Conservation (phyloP, 2,888 invertebrate species). For the Vanessa cardui region DNA sequence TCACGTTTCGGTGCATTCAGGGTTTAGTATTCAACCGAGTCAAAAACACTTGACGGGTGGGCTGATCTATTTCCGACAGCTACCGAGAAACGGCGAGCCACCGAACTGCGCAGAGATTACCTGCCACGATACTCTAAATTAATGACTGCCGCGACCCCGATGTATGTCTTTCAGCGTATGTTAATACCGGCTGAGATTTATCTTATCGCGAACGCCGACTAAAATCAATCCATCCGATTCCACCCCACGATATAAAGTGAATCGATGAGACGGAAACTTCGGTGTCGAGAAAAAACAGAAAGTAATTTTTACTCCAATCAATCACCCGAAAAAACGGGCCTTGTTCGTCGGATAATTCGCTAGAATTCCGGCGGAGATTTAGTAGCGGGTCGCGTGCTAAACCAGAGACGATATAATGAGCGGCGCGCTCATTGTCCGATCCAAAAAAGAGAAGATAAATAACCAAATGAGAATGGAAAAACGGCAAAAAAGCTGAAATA, state of each 20-base stretch:
- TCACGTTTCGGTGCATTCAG: slow-evolving; percentile 33
- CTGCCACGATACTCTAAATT: slow-evolving; percentile 64
- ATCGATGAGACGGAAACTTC: slow-evolving; percentile 53
- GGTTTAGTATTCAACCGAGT: slow-evolving; percentile 35
- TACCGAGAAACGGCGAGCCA: slow-evolving; percentile 57
- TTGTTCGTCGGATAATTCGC: slow-evolving; percentile 77
- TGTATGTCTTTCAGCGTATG: slow-evolving; percentile 51
- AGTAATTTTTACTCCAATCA: slow-evolving; percentile 80
- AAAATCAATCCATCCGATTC: slow-evolving; percentile 55
- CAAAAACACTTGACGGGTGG: slow-evolving; percentile 55
- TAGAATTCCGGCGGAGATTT: slow-evolving; percentile 80
- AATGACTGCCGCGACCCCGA: slow-evolving; percentile 57
- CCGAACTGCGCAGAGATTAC: slow-evolving; percentile 56
- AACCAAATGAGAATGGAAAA: slow-evolving; percentile 82
- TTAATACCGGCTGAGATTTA: slow-evolving; percentile 51
- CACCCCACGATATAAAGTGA: slow-evolving; percentile 48
- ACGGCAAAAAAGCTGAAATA: slow-evolving; percentile 80
- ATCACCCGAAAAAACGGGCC: slow-evolving; percentile 76
- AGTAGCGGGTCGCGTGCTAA: slow-evolving; percentile 75
- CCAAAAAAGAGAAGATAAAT: slow-evolving; percentile 80
- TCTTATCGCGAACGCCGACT: slow-evolving; percentile 47
- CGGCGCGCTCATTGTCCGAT: slow-evolving; percentile 56
- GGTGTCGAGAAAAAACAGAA: slow-evolving; percentile 61
- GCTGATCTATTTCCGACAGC: slow-evolving; percentile 67
- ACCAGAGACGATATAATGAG: slow-evolving; percentile 76